These are phyloP conservation scores for Melitaea athalia DNA, from an alignment of 2,888 invertebrate species.

Conservation along the genomic window DNA sequence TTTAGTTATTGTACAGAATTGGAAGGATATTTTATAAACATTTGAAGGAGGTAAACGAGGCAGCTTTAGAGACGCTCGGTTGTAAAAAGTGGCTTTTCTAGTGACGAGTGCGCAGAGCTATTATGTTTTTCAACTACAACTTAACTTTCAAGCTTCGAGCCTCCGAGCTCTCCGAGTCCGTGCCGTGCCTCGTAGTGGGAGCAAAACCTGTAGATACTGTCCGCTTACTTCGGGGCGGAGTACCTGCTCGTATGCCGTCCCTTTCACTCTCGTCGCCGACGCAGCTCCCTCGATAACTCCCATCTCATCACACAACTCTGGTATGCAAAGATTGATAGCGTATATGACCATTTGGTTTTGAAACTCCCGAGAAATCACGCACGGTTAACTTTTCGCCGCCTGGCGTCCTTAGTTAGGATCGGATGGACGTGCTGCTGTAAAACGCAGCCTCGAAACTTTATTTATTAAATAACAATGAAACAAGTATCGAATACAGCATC, in stretches of 20 bases:
- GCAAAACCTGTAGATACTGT: constrained; percentile 81
- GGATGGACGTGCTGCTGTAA: constrained; percentile 61
- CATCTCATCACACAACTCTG: constrained; percentile 77
- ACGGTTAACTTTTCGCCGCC: constrained; percentile 80
- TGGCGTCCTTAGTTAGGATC: constrained; percentile 78
- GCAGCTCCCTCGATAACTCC: constrained; percentile 56
- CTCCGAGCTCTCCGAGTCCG: constrained; percentile 71
- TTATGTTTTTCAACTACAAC: constrained; percentile 61
- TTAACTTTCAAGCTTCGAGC: constrained; percentile 74
- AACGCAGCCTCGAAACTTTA: constrained; percentile 47
- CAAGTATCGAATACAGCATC: constrained; percentile 33
- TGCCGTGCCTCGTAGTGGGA: constrained; percentile 79
- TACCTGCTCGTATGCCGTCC: constrained; percentile 73
- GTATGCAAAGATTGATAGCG: constrained; percentile 83
- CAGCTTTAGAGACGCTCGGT: constrained; percentile 32
- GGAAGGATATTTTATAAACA: constrained; percentile 14
- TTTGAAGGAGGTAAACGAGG: constrained; percentile 21
- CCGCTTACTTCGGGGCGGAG: constrained; percentile 73
- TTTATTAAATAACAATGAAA: constrained; percentile 31
- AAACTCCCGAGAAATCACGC: constrained; percentile 81
- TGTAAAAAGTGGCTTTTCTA: constrained; percentile 44
- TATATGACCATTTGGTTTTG: constrained; percentile 82
- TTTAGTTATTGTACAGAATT: not conserved
- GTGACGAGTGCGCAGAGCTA: constrained; percentile 60
- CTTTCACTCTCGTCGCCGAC: constrained; percentile 63